These are phyloP conservation scores for Rhamnusium bicolor DNA, from an alignment of 2,888 invertebrate genomes.

Conservation along the genomic window DNA sequence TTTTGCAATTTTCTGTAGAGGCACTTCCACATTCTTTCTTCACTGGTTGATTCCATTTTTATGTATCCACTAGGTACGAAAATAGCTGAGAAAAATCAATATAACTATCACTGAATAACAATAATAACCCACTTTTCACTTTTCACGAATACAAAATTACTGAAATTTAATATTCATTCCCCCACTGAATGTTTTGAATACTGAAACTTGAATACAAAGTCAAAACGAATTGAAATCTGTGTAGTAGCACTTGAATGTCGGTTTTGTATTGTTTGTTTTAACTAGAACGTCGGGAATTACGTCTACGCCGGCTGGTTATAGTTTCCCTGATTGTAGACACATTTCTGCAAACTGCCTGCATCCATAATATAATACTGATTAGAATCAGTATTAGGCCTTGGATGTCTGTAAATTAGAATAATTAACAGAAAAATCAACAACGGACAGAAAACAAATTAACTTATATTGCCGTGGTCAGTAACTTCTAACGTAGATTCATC, in stretches of 20 bases:
- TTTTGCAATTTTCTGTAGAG: slow-evolving; percentile 40
- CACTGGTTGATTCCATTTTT: slow-evolving; percentile 29
- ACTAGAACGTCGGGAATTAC: slow-evolving; percentile 12
- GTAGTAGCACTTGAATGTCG: background rate
- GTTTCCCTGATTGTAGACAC: background rate
- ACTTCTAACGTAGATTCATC: background rate
- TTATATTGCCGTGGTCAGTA: background rate
- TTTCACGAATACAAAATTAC: slow-evolving; percentile 1
- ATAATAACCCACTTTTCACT: slow-evolving; percentile 1
- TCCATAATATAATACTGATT: background rate
- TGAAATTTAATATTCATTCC: background rate
- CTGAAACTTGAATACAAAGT: background rate
- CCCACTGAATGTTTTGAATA: background rate
- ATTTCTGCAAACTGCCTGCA: background rate
- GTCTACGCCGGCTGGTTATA: background rate
- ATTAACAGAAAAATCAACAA: background rate
- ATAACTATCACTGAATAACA: background rate
- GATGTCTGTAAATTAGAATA: background rate
- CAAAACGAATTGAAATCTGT: slow-evolving; percentile 9
- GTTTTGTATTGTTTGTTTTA: slow-evolving; percentile 1
- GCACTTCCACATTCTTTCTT: slow-evolving; percentile 36
- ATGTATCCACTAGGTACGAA: background rate
- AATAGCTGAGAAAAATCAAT: slow-evolving; percentile 7
- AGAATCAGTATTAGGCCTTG: background rate
- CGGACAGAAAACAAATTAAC: background rate